Evolutionary conservation across 1,140 invertebrate species (phyloP).

Genomic region (Condylostylus longicornis): DNA sequence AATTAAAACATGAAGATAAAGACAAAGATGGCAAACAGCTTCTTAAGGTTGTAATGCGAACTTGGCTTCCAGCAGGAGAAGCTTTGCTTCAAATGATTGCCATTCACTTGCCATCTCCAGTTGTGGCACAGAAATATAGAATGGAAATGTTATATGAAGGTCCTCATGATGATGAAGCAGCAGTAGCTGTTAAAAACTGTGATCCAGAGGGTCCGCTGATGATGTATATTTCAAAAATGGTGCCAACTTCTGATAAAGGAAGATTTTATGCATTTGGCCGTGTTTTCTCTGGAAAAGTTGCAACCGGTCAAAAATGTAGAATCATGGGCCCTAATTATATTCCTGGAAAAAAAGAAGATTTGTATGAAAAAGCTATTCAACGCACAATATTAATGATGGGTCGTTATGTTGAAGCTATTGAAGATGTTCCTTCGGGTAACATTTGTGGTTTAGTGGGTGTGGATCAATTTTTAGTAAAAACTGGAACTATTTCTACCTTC

Average conservation of each 20-base stretch:
- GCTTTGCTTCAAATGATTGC: slow-evolving; percentile 99
- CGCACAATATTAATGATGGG: slow-evolving; percentile 99
- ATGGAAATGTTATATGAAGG: slow-evolving; percentile 99
- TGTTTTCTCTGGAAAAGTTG: slow-evolving; percentile 92
- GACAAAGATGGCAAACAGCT: slow-evolving; percentile 89
- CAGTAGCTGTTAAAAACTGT: slow-evolving; percentile 79
- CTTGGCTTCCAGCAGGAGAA: slow-evolving; percentile 98
- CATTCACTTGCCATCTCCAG: slow-evolving; percentile 97
- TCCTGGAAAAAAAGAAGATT: slow-evolving; percentile 97
- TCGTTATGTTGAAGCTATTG: slow-evolving; percentile 97
- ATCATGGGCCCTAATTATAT: slow-evolving; percentile 98
- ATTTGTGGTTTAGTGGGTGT: slow-evolving; percentile 99
- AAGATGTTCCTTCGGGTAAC: slow-evolving; percentile 98
- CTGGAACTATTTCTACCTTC: slow-evolving; percentile 96
- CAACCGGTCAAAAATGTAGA: slow-evolving; percentile 88
- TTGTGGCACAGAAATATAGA: slow-evolving; percentile 96
- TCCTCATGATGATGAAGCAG: slow-evolving; percentile 93
- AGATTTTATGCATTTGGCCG: slow-evolving; percentile 99
- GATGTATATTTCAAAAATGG: slow-evolving; percentile 99
- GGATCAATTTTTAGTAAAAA: slow-evolving; percentile 98
- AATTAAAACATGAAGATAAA: slow-evolving; percentile 84
- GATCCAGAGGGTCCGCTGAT: slow-evolving; percentile 93
- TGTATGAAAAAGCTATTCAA: slow-evolving; percentile 98
- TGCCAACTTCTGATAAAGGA: slow-evolving; percentile 98
- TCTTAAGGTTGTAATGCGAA: slow-evolving; percentile 93